Evolutionary conservation across 2,888 invertebrate species (phyloP), one percentile per base, ranked within the genome.

Genomic region (Acronicta aceris): DNA sequence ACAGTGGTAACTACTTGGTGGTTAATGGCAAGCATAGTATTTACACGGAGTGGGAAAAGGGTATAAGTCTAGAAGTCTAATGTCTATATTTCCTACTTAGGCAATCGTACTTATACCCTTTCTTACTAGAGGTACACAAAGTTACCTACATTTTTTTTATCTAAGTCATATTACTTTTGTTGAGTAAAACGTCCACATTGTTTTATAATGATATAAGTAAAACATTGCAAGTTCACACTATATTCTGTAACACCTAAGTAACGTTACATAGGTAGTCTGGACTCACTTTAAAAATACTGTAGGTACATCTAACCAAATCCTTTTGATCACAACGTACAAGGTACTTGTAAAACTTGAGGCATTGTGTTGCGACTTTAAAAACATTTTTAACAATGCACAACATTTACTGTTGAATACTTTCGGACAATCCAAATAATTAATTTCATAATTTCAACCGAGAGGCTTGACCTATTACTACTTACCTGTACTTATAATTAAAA

Each of bases 1-100:
- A 75, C 74, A 58, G 52, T 60, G 70, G 50, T 70, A 60, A 63
- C 48, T 65, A 58, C n/a, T 7, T 13, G 38, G n/a, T 38, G 38
- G 38, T 38, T n/a, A n/a, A n/a, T 4, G 21, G 21, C 4, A 21
- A 38, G n/a, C 13, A 13, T 13, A 13, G 5, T 36, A n/a, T n/a
- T 38, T 4, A 5, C 12, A 21, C 13, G 1, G n/a, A n/a, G 38
- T 38, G 38, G n/a, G n/a, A n/a, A n/a, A 38, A n/a, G 13, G 38
- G n/a, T 6, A 1, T 38, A 13, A 38, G n/a, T n/a, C 13, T n/a
- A 6, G n/a, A n/a, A 21, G 21, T 21, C 21, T 21, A 21, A 21
- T 21, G 2, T 21, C 4, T 2, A 21, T 21, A 4, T 21, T 2
- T 21, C 2, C 33, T 10, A 33, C 9, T 33, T 33, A 33, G 9